Evolutionary conservation across 35 echinoderm and acorn worm species (phyloP).

Genomic region (Apostichopus californicus): DNA sequence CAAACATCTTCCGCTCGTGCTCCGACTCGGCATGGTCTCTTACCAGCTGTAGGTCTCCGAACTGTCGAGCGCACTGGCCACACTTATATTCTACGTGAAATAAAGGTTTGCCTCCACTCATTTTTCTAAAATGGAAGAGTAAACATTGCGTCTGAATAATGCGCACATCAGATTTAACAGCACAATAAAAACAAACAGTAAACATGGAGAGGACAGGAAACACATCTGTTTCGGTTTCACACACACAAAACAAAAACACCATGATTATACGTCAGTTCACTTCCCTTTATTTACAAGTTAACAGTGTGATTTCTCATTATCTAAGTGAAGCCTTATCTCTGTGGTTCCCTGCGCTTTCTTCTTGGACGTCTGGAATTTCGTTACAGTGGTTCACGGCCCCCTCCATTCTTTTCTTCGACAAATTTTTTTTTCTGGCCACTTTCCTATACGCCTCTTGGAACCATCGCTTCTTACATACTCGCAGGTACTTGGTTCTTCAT

Average conservation of each 20-base stretch:
- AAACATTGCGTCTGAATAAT: background rate
- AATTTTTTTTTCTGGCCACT: background rate
- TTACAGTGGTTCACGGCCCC: background rate
- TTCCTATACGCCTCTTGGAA: background rate
- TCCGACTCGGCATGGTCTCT: background rate
- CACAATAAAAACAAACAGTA: background rate
- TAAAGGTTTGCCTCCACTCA: too few relatives aligned
- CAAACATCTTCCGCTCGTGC: background rate
- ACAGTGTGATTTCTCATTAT: too few relatives aligned
- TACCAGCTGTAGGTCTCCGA: background rate
- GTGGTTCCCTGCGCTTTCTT: too few relatives aligned
- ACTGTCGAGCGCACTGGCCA: background rate
- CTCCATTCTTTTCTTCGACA: too few relatives aligned
- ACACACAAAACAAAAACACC: background rate
- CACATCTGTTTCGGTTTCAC: too few relatives aligned
- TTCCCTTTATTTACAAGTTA: too few relatives aligned
- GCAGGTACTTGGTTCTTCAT: background rate
- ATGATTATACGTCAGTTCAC: background rate
- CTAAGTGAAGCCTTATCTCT: too few relatives aligned
- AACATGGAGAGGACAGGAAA: too few relatives aligned
- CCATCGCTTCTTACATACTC: background rate
- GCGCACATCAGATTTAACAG: background rate
- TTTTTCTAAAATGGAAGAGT: background rate
- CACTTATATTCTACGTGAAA: constrained; percentile 3
- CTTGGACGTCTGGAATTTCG: background rate